These are phyloP conservation scores for Oscheius onirici DNA, from an alignment of 2,888 invertebrate species.

Conservation along the genomic window DNA sequence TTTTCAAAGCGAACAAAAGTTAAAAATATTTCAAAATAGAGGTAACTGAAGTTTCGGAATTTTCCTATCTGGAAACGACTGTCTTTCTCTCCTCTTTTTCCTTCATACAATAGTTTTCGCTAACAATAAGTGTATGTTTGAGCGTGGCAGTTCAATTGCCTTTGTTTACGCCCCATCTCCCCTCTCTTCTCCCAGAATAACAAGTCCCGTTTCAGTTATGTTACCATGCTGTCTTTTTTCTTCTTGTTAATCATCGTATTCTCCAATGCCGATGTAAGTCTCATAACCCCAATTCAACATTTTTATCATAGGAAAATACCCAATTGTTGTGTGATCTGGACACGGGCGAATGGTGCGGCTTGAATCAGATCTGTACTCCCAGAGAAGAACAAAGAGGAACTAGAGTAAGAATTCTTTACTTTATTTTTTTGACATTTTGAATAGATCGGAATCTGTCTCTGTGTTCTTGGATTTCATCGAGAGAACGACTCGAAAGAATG, in stretches of 20 bases:
- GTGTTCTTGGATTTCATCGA: constrained; percentile 7
- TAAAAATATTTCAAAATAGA: no score
- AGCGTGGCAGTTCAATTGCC: no score
- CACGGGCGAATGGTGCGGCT: constrained; percentile 21
- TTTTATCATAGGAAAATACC: constrained; percentile 14
- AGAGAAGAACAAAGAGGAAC: not conserved
- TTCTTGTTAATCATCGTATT: constrained; percentile 5
- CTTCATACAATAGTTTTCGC: no score
- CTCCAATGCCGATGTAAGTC: not conserved
- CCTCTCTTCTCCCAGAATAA: no score
- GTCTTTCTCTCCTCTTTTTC: no score
- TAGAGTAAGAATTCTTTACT: not conserved
- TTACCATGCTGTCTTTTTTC: not conserved
- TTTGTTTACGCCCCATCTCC: no score
- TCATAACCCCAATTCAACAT: not conserved
- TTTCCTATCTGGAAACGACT: no score
- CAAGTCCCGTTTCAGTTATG: constrained; percentile 8
- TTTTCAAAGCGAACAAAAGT: no score
- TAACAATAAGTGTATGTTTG: no score
- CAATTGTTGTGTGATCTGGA: constrained; percentile 26
- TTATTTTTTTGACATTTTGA: not conserved
- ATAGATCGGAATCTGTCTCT: constrained; percentile 27
- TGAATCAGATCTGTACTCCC: constrained; percentile 12
- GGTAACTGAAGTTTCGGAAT: no score
- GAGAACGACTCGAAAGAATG: constrained; percentile 19